Base-by-base conservation (phyloP, 2,888 invertebrate genomes). In the Lissocephala sabroskyi region DNA sequence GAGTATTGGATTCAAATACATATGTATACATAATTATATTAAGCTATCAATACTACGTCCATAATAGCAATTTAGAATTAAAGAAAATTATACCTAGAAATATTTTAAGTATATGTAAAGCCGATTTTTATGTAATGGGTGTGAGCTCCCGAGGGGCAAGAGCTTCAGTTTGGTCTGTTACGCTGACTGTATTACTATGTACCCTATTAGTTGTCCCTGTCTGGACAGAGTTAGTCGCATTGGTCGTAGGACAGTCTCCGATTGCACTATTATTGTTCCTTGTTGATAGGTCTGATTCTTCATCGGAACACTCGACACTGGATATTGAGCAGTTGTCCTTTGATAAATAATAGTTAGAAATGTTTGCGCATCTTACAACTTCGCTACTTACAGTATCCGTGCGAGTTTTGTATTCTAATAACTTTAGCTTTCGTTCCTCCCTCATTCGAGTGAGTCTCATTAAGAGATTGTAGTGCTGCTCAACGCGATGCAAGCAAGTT, bases 401-500 rank as follows among this genome's bases (percentile, higher is more conserved):
- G 16, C 55, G 49, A 18, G 52, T n/a, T 36, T 56, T 56, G 10
- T 37, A 63, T 10, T 58, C 46, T 9, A 54, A 32, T n/a, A 76
- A 45, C 41, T 75, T 65, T 1, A 62, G 45, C 44, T 64, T 68
- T 7, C 71, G 62, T 45, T 78, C 68, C 45, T 81, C 67, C 30
- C 77, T 71, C 62, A 82, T 81, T 19, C 77, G 66, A 7, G 83
- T 77, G 7, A 84, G 64, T 19, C 80, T 67, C 75, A 82, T 68
- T 32, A 84, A 50, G 2, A 84, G 65, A 32, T 82, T 79, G 49
- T 84, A 84, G 62, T 89, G 89, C 63, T 89, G 88, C 73, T 89
- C 88, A 61, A 89, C 85, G 54, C 89, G 86, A 51, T 87, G 86
- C 65, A 89, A 82, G 73, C 89, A 89, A 40, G 85, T 86, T 73